Percentiles rank a stretch among this genome's conserved stretches.
Conservation (phyloP, 2,797 vertebrate species). For the Diglossa cyanea region DNA sequence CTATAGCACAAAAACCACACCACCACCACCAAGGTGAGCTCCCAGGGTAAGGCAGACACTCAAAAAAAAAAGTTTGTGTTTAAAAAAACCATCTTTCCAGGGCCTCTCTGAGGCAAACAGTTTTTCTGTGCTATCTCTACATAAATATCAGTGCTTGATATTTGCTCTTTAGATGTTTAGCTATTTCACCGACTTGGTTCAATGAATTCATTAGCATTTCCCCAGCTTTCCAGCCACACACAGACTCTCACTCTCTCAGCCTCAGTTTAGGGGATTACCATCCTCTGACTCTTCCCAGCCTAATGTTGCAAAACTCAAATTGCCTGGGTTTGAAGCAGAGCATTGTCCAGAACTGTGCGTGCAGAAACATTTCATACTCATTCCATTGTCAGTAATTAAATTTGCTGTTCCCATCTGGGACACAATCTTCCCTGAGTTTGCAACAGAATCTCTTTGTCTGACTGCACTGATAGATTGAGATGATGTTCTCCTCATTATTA, state of each 20-base stretch:
- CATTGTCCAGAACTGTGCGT: not conserved
- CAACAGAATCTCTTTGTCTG: conserved; percentile 32
- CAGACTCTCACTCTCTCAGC: not conserved
- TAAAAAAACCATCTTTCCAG: not conserved
- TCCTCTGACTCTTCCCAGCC: not conserved
- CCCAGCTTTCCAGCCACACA: not conserved
- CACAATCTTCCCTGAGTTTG: not conserved
- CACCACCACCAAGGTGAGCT: not conserved
- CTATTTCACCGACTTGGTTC: not conserved
- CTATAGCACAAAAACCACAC: not conserved
- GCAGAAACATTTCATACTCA: conserved; percentile 3
- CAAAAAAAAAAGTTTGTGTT: not conserved
- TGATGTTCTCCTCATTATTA: not conserved
- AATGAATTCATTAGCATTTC: conserved; percentile 25
- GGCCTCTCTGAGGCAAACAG: not conserved
- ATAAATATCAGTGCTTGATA: conserved; percentile 40
- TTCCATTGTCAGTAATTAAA: conserved; percentile 39
- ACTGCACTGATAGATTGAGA: not conserved
- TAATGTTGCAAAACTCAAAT: not conserved
- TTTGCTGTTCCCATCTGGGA: conserved; percentile 2
- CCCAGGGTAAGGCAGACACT: not conserved
- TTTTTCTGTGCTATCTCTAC: not conserved
- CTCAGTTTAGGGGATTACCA: not conserved
- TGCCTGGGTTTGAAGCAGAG: not conserved
- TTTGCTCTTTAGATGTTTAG: conserved; percentile 28